Evolutionary conservation across 2,113 vertebrate species (phyloP).

Genomic region (Sinocyclocheilus anophthalmus): DNA sequence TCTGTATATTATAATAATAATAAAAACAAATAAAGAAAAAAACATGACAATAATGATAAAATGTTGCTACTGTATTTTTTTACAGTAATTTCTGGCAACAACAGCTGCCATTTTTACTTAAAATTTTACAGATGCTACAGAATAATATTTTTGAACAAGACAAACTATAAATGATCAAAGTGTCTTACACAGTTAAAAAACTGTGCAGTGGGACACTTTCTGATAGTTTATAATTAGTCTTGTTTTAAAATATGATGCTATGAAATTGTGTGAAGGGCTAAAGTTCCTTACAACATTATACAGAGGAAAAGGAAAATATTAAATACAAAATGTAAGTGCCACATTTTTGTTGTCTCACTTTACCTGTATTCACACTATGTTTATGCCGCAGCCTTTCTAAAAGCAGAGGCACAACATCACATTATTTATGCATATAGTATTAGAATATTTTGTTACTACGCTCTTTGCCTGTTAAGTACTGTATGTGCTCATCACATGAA

Average conservation of each 20-base stretch:
- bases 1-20: too few relatives aligned
- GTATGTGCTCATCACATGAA: background rate
- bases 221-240: background rate
- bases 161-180: background rate
- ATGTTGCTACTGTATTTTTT: background rate
- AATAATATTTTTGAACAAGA: too few relatives aligned
- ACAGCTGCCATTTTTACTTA: background rate
- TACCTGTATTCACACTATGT: background rate
- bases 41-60: too few relatives aligned
- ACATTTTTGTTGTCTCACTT: background rate
- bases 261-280: background rate
- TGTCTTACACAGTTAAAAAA: too few relatives aligned
- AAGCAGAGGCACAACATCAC: background rate
- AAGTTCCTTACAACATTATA: background rate
- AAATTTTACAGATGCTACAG: too few relatives aligned
- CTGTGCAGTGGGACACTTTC: background rate
- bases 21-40: too few relatives aligned
- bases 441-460: background rate
- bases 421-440: background rate
- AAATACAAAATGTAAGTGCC: background rate
- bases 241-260: conserved; percentile 6
- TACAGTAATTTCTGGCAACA: background rate
- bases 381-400: background rate
- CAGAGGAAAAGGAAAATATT: background rate
- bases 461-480: background rate